Evolutionary conservation across 1,140 invertebrate genomes (phyloP).

Genomic region (Zaprionus tsacasi): DNA sequence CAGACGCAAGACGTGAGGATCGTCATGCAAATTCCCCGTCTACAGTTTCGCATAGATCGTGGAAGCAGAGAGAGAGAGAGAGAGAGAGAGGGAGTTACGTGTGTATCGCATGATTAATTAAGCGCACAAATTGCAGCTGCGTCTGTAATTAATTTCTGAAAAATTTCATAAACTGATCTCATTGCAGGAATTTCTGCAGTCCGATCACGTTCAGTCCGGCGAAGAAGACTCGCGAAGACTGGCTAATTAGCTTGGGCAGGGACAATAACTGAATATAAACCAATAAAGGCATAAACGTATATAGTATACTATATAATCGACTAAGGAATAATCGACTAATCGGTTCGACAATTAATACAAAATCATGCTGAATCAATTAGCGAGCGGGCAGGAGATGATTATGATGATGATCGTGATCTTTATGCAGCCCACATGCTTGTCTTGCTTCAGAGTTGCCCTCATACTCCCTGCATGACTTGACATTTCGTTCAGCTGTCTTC

Average conservation of each 20-base stretch:
- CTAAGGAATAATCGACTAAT: slow-evolving; percentile 35
- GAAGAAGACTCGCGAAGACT: slow-evolving; percentile 21
- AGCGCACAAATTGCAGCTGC: slow-evolving; percentile 53
- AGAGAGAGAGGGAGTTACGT: not conserved
- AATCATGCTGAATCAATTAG: slow-evolving; percentile 58
- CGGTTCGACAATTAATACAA: slow-evolving; percentile 44
- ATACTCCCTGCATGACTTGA: slow-evolving; percentile 25
- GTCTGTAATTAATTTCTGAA: slow-evolving; percentile 45
- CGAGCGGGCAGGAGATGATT: slow-evolving; percentile 6
- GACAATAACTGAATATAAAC: slow-evolving; percentile 4
- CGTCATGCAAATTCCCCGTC: slow-evolving; percentile 44
- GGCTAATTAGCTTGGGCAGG: slow-evolving; percentile 37
- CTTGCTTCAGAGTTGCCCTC: not conserved
- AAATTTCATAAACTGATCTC: slow-evolving; percentile 20
- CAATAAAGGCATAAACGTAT: slow-evolving; percentile 26
- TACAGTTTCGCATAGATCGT: not conserved
- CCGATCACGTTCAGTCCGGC: slow-evolving; percentile 25
- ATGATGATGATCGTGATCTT: slow-evolving; percentile 5
- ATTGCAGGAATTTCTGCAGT: slow-evolving; percentile 22
- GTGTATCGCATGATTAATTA: slow-evolving; percentile 48
- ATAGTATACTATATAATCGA: not conserved
- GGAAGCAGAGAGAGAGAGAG: not conserved
- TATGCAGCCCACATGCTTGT: slow-evolving; percentile 1
- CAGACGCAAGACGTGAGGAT: slow-evolving; percentile 10
- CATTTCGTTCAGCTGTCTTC: slow-evolving; percentile 23